Evolutionary conservation across 2,888 invertebrate species (phyloP).

Genomic region (Nezara viridula): DNA sequence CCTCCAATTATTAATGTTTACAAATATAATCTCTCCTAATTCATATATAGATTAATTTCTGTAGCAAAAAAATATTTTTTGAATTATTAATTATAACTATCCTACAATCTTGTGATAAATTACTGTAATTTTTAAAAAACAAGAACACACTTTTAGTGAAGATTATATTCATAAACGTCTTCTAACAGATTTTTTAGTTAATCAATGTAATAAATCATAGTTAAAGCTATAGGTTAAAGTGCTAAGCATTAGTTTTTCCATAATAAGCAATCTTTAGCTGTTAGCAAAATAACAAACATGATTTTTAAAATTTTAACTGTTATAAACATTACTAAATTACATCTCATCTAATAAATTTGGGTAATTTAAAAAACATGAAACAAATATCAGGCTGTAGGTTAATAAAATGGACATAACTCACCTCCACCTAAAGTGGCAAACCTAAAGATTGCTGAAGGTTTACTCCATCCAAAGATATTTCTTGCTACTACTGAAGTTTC

Average conservation of each 20-base stretch:
- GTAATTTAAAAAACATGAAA: background rate
- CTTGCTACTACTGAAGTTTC: constrained; percentile 85
- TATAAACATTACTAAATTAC: background rate
- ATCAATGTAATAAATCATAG: too few relatives aligned
- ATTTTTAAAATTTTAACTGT: background rate
- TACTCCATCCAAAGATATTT: constrained; percentile 89
- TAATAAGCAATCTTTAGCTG: background rate
- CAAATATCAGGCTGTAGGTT: background rate
- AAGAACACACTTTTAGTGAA: too few relatives aligned
- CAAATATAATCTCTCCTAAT: too few relatives aligned
- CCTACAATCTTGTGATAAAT: too few relatives aligned
- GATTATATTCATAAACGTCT: too few relatives aligned
- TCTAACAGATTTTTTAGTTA: too few relatives aligned
- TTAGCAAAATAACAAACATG: background rate
- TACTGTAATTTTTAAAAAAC: too few relatives aligned
- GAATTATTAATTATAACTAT: too few relatives aligned
- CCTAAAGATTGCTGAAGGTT: constrained; percentile 80
- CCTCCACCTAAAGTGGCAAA: constrained; percentile 84
- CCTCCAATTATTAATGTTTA: too few relatives aligned
- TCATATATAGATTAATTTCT: too few relatives aligned
- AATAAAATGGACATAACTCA: constrained; percentile 69
- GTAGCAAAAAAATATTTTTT: too few relatives aligned
- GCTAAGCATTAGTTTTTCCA: background rate
- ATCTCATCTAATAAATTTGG: background rate
- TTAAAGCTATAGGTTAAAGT: too few relatives aligned